Evolutionary conservation across 2,797 vertebrate genomes (phyloP).

Genomic region (Champsocephalus esox): DNA sequence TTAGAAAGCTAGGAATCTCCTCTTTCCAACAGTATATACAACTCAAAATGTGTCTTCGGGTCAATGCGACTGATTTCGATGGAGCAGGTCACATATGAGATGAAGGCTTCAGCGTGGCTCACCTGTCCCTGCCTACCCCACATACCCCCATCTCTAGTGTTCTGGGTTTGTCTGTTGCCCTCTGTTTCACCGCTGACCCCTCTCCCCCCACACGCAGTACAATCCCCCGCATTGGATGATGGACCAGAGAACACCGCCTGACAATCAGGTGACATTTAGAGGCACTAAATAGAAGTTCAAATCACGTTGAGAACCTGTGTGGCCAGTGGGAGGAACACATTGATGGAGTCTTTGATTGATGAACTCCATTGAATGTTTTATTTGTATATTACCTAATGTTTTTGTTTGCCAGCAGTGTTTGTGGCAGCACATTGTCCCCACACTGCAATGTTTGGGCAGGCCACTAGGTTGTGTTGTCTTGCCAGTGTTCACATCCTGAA

Average conservation of each 20-base stretch:
- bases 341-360: background rate
- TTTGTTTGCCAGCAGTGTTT: background rate
- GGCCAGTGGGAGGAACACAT: background rate
- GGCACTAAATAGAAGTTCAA: slow-evolving; percentile 9
- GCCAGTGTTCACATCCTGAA: slow-evolving; percentile 8
- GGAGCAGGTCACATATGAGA: background rate
- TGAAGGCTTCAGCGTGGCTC: slow-evolving; percentile 26
- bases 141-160: background rate
- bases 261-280: slow-evolving; percentile 79
- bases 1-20: too few species aligned
- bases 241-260: slow-evolving; percentile 76
- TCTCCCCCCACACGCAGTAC: slow-evolving; percentile 68
- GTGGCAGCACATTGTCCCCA: background rate
- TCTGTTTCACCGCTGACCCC: slow-evolving; percentile 47
- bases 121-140: slow-evolving; percentile 3
- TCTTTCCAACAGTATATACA: too few species aligned
- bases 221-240: slow-evolving; percentile 73
- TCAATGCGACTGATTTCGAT: too few species aligned
- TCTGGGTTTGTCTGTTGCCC: slow-evolving; percentile 24
- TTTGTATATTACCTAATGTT: background rate
- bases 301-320: background rate
- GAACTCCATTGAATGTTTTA: background rate
- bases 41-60: too few species aligned
- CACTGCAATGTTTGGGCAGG: slow-evolving; percentile 4
- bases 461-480: slow-evolving; percentile 72